These are phyloP conservation scores for Steatornis caripensis DNA, from an alignment of 2,113 vertebrate genomes.

Conservation along the genomic window DNA sequence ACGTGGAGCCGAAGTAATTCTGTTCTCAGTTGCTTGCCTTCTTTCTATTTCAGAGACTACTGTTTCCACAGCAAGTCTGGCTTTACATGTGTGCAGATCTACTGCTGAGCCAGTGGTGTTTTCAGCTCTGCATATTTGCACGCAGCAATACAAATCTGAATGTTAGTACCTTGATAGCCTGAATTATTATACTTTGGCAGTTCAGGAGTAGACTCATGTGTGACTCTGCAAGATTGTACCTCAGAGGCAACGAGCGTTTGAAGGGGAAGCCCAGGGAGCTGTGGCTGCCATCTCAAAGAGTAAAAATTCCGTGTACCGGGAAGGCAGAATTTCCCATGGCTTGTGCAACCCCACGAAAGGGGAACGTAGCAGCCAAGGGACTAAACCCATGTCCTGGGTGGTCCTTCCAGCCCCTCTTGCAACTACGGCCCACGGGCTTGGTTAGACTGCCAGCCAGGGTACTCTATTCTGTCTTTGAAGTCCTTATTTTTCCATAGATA, in stretches of 20 bases:
- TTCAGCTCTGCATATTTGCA: not conserved
- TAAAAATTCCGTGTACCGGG: fast-evolving
- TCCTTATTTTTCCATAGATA: not conserved
- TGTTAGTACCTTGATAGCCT: not conserved
- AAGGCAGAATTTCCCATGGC: not conserved
- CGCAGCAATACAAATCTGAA: not conserved
- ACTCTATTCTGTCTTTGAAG: not conserved
- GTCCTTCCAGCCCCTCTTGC: not conserved
- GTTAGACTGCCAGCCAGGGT: not conserved
- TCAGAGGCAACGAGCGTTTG: not conserved
- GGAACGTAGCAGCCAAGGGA: not conserved
- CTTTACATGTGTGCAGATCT: not conserved
- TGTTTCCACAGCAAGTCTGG: not conserved
- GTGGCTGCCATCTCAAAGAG: not conserved
- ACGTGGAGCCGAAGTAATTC: not conserved
- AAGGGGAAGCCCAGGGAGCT: not conserved
- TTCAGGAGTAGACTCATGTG: not conserved
- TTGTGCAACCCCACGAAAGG: not conserved
- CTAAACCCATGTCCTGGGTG: not conserved
- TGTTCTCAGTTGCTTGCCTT: not conserved
- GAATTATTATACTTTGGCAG: not conserved
- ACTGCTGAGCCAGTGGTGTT: not conserved
- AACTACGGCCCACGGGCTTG: not conserved
- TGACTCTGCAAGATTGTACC: not conserved
- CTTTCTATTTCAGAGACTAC: not conserved